Conservation (phyloP, 2,888 invertebrate species). For the Phorcus lineatus region DNA sequence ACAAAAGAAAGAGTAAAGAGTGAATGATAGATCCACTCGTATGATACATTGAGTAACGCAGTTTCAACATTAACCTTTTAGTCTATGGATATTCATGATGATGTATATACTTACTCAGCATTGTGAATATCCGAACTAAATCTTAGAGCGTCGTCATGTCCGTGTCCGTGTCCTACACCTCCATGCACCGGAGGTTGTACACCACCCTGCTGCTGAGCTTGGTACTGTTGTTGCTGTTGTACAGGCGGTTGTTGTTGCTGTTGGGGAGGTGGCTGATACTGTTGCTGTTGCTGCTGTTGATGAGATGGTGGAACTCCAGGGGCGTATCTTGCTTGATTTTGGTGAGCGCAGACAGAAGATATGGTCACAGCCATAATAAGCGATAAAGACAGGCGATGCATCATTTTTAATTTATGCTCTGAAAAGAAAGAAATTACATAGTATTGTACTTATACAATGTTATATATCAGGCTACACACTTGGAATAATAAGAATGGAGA, state of each 20-base stretch:
- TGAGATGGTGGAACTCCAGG: conserved; percentile 50
- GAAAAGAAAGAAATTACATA: not conserved
- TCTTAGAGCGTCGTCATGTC: conserved; percentile 40
- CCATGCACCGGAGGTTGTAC: conserved; percentile 39
- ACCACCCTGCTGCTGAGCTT: conserved; percentile 27
- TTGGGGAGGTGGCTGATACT: conserved; percentile 19
- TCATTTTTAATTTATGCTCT: not conserved
- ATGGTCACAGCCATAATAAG: no score
- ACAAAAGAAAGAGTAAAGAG: no score
- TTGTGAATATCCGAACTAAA: conserved; percentile 59
- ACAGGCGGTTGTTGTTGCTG: conserved; percentile 10
- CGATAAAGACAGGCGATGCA: not conserved
- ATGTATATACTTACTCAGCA: conserved; percentile 59
- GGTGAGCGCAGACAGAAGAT: not conserved
- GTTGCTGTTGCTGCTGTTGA: conserved; percentile 29
- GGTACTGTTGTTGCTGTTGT: conserved; percentile 27
- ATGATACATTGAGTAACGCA: no score
- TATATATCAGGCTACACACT: no score
- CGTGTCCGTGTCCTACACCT: conserved; percentile 40
- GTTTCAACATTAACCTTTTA: no score
- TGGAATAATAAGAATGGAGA: no score
- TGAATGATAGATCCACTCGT: no score
- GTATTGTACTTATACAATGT: no score
- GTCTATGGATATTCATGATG: no score
- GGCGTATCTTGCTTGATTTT: conserved; percentile 26